Conservation (phyloP, 2,113 vertebrate species). For the Mobula birostris region DNA sequence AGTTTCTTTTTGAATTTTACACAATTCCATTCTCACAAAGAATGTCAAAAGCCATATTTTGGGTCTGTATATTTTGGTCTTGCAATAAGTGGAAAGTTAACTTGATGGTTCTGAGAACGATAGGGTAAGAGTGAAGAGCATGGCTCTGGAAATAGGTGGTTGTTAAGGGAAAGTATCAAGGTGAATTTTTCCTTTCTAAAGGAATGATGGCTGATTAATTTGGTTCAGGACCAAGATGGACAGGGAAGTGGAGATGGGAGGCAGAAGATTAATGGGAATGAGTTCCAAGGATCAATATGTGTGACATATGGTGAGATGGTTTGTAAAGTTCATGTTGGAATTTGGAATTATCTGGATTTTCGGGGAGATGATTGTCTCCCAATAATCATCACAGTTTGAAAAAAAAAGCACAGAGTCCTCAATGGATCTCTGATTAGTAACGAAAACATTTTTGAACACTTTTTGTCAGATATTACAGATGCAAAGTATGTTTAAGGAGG, state of each 20-base stretch:
- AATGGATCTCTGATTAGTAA: background rate
- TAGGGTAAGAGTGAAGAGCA: background rate
- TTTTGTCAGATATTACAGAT: background rate
- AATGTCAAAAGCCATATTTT: too few relatives aligned
- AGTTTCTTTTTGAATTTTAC: too few relatives aligned
- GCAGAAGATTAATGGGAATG: background rate
- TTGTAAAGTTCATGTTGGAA: background rate
- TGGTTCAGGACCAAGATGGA: background rate
- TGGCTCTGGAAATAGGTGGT: background rate
- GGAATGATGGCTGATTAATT: background rate
- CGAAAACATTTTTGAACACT: background rate
- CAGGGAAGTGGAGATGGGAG: background rate
- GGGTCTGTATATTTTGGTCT: too few relatives aligned
- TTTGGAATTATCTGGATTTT: background rate
- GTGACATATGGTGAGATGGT: background rate
- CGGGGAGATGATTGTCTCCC: background rate
- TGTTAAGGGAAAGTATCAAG: background rate
- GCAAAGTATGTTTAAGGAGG: background rate
- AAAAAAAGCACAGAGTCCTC: background rate
- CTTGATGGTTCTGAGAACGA: background rate
- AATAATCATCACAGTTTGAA: background rate
- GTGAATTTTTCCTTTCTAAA: background rate
- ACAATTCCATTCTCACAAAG: too few relatives aligned
- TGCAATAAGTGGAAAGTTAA: background rate
- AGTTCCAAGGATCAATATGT: background rate